Percentiles rank a stretch among this genome's conserved stretches.
phyloP scores from a whole-genome alignment of 2,888 invertebrate genomes.

The Tinea pellionella region DNA sequence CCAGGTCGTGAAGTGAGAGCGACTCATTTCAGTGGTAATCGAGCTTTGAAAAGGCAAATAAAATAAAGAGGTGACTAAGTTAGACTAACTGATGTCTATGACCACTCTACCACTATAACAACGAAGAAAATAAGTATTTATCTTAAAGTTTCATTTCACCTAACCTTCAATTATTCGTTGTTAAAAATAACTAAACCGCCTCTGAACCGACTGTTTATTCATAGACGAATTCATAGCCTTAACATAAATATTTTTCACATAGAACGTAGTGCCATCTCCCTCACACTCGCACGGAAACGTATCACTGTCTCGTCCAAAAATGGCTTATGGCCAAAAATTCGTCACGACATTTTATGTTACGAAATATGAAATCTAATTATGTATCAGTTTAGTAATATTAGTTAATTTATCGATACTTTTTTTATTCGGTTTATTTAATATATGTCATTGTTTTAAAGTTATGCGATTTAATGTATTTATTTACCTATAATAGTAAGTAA shows the following conservation, averaged over 20 bases:
- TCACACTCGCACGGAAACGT: constrained; percentile 42
- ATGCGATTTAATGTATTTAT: no score
- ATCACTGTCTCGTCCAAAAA: constrained; percentile 40
- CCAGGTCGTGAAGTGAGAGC: no score
- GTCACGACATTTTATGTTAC: constrained; percentile 39
- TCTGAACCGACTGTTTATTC: constrained; percentile 45
- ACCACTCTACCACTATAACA: no score
- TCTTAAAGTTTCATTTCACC: not conserved
- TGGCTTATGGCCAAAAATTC: constrained; percentile 50
- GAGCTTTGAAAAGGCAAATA: no score
- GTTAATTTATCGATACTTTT: constrained; percentile 4
- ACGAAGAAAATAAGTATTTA: no score
- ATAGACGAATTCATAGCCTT: constrained; percentile 57
- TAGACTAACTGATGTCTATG: no score
- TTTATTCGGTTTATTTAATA: not conserved
- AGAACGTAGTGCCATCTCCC: constrained; percentile 53
- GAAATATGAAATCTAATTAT: constrained; percentile 65
- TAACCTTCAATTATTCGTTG: constrained; percentile 47
- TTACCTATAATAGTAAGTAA: no score
- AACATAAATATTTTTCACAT: constrained; percentile 68
- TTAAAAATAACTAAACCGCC: constrained; percentile 43
- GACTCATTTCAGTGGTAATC: no score
- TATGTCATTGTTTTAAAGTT: no score
- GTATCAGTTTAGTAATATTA: constrained; percentile 37
- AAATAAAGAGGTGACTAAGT: no score